Evolutionary conservation across 2,113 vertebrate genomes (phyloP), one percentile per base, ranked within the genome.

Genomic region (Trochalopteron elliotii): DNA sequence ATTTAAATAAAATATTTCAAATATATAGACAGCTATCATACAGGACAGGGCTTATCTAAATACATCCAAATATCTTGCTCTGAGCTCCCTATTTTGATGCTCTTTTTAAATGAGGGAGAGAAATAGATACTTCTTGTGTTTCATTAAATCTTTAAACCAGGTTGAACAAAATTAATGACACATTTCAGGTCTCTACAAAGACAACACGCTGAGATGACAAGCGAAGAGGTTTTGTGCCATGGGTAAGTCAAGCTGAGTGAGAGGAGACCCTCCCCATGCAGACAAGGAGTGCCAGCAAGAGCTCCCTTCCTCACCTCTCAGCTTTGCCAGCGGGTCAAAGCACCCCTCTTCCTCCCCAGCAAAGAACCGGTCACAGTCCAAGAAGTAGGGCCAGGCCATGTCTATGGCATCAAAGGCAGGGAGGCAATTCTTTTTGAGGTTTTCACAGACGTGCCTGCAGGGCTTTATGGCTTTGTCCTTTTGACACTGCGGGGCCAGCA

Each of bases 351-450:
- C 96, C 4, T 98, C 97, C 3, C 97, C 94, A 2, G 97, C 98
- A 1, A 99, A 99, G 96, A 99, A 99, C 60, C 97, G 98, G 64
- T 98, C 97, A 0, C 99, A 99, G 94, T 99, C 99, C 19, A 99
- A 97, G 95, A 99, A 99, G 95, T 99, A 99, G 47, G 99, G 99
- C 99, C 99, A 99, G 86, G 99, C 99, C 99, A 99, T 99, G 57
- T 99, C 97, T 42, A 99, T 99, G 47, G 98, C 97, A 19, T 99
- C 99, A 27, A 99, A 99, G 55, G 99, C 98, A 1, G 98, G 98
- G n/a, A 83, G 87, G 33, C 99, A 99, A 93, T 96, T 98, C 79
- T 97, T 98, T 49, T 96, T 98, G 79, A 99, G 94, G 6, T 86
- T 97, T 89, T 99, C 98, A 35, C 99, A 99, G 11, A 98, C 92